A percentile compares a stretch with the other conserved stretches of the same genome.
These are phyloP conservation scores for Meriones unguiculatus DNA, from an alignment of 2,113 vertebrate genomes.

Conservation along the genomic window DNA sequence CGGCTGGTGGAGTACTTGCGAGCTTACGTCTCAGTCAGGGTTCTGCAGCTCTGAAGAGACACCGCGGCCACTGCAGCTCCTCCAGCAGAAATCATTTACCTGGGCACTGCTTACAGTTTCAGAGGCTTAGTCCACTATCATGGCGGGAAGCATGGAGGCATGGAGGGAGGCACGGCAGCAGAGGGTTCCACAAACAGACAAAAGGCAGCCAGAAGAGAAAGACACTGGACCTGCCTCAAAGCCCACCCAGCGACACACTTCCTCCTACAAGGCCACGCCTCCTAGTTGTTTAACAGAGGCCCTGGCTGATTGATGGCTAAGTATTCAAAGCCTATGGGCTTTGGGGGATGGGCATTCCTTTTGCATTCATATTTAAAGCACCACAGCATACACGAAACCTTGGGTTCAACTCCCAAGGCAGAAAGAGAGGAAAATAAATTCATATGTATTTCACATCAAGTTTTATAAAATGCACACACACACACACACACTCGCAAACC, in stretches of 20 bases:
- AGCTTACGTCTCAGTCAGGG: neutral
- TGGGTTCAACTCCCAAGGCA: neutral
- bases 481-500: neutral
- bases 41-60: neutral
- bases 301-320: neutral
- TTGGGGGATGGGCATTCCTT: neutral
- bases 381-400: neutral
- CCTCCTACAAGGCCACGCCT: neutral
- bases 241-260: neutral
- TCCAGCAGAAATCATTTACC: neutral
- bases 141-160: neutral
- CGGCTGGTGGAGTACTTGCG: neutral
- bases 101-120: neutral
- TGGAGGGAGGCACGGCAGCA: neutral
- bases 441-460: conserved; percentile 7
- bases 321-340: neutral
- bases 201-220: neutral
- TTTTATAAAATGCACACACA: neutral
- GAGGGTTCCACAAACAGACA: neutral
- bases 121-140: neutral
- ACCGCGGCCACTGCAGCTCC: neutral
- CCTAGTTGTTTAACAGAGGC: neutral
- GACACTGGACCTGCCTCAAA: neutral
- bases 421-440: neutral
- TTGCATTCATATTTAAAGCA: neutral